Conservation (phyloP, 2,797 vertebrate species). For the Martes flavigula region DNA sequence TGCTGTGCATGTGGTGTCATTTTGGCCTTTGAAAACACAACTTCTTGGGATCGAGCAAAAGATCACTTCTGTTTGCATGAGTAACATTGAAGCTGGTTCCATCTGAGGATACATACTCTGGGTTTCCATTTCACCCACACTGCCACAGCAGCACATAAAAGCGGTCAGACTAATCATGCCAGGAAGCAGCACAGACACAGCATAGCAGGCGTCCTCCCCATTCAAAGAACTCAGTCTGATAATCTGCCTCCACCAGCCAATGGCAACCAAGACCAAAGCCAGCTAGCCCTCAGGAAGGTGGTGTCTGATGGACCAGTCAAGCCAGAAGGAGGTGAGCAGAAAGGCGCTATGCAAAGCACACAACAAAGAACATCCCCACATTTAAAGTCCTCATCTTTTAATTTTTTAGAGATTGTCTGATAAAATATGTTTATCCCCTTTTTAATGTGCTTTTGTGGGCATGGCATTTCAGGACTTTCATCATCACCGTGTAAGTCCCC, state of each 20-base stretch:
- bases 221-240: slow-evolving; percentile 97
- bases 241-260: slow-evolving; percentile 96
- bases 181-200: slow-evolving; percentile 98
- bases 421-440: slow-evolving; percentile 74
- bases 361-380: slow-evolving; percentile 68
- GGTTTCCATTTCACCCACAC: slow-evolving; percentile 97
- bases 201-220: slow-evolving; percentile 96
- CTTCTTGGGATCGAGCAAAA: slow-evolving; percentile 84
- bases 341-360: slow-evolving; percentile 83
- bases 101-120: slow-evolving; percentile 96
- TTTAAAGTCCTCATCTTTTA: slow-evolving; percentile 66
- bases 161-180: slow-evolving; percentile 91
- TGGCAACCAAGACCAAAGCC: slow-evolving; percentile 96
- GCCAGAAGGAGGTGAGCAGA: slow-evolving; percentile 93
- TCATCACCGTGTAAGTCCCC: slow-evolving; percentile 72
- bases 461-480: slow-evolving; percentile 81
- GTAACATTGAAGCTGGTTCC: slow-evolving; percentile 94
- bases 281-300: slow-evolving; percentile 96
- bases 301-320: slow-evolving; percentile 96
- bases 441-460: slow-evolving; percentile 82
- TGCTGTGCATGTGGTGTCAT: slow-evolving; percentile 90
- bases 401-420: slow-evolving; percentile 74
- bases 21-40: slow-evolving; percentile 88
- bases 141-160: slow-evolving; percentile 94
- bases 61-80: slow-evolving; percentile 95